Evolutionary conservation across 1,140 invertebrate species (phyloP).

Genomic region (Neomicropteryx cornuta): DNA sequence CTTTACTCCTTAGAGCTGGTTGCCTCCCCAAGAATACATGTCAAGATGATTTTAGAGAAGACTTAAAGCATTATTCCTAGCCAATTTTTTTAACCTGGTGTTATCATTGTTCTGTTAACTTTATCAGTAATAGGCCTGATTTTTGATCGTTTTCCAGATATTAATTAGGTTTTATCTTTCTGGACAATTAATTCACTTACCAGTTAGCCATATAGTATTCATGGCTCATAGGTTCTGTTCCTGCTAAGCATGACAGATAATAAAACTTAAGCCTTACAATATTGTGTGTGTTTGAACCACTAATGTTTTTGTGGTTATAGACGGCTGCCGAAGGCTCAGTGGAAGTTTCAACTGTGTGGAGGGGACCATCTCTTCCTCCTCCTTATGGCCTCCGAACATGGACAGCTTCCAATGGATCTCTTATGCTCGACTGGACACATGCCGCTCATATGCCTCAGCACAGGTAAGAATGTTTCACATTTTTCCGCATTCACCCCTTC

Average conservation of each 20-base stretch:
- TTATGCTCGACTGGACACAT: slow-evolving; percentile 48
- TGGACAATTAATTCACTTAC: no score
- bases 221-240: not conserved
- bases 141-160: no score
- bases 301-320: slow-evolving; percentile 4
- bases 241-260: not conserved
- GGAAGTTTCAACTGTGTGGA: slow-evolving; percentile 32
- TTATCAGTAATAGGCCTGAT: no score
- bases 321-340: slow-evolving; percentile 31
- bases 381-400: slow-evolving; percentile 52
- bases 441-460: no score
- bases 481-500: slow-evolving; percentile 23
- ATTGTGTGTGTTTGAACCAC: slow-evolving; percentile 1
- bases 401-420: slow-evolving; percentile 41
- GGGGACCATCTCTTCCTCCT: slow-evolving; percentile 45
- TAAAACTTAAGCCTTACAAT: not conserved
- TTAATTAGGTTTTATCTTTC: no score
- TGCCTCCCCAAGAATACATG: no score
- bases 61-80: no score
- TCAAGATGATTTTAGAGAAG: no score
- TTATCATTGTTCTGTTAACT: no score
- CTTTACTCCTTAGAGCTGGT: no score
- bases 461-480: slow-evolving; percentile 7
- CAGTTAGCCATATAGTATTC: slow-evolving; percentile 3
- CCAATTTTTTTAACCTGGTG: no score